phyloP scores from a whole-genome alignment of 2,113 vertebrate genomes.

The Machaerirhynchus nigripectus region DNA sequence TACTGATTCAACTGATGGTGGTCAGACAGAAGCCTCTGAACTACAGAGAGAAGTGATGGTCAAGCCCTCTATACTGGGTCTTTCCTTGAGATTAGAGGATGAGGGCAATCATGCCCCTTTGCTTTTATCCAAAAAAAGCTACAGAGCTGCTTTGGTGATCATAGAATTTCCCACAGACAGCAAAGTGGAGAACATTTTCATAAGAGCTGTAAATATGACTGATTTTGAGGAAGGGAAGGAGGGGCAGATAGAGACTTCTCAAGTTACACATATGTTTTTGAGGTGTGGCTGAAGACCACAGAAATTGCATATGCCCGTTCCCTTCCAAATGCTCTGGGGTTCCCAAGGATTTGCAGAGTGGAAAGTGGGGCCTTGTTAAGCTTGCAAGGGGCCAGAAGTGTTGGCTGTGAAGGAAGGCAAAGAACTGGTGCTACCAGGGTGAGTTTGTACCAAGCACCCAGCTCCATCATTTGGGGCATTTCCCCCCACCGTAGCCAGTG shows the following conservation, averaged over 20 bases:
- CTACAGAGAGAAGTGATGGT: not conserved
- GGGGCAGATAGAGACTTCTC: not conserved
- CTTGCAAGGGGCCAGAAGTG: not conserved
- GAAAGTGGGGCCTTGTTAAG: not conserved
- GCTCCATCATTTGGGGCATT: not conserved
- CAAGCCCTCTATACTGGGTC: not conserved
- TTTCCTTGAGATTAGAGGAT: not conserved
- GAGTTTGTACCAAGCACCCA: not conserved
- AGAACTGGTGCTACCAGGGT: not conserved
- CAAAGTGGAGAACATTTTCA: not conserved
- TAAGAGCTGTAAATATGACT: not conserved
- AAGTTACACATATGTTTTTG: not conserved
- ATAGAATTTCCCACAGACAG: not conserved
- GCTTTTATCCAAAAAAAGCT: not conserved
- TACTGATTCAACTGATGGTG: not conserved
- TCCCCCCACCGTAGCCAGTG: fast-evolving
- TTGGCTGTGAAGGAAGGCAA: not conserved
- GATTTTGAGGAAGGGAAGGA: not conserved
- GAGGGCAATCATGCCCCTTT: not conserved
- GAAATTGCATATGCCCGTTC: not conserved
- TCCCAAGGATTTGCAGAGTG: not conserved
- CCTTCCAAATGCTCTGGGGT: not conserved
- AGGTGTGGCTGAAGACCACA: not conserved
- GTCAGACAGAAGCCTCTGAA: not conserved
- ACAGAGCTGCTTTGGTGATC: not conserved